These are phyloP conservation scores for Orchestia grillus DNA, from an alignment of 1,140 invertebrate genomes.

Conservation along the genomic window DNA sequence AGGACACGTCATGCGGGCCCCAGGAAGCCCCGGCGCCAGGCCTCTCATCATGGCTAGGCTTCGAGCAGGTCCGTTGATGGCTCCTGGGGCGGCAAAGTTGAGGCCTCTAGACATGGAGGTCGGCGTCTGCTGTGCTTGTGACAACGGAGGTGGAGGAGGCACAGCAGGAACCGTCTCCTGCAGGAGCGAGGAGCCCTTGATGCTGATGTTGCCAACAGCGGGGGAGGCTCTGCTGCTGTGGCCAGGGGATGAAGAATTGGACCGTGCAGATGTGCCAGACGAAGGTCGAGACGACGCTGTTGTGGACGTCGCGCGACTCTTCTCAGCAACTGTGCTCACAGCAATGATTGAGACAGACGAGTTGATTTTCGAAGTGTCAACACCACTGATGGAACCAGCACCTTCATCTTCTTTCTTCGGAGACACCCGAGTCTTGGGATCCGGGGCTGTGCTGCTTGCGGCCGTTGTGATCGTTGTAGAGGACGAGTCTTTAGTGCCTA, in stretches of 20 bases:
- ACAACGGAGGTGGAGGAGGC: constrained; percentile 35
- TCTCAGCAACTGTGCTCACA: constrained; percentile 26
- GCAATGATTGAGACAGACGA: constrained; percentile 30
- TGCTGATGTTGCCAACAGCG: constrained; percentile 24
- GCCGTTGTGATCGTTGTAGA: background rate
- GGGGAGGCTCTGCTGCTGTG: constrained; percentile 43
- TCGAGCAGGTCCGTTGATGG: constrained; percentile 3
- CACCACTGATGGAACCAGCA: background rate
- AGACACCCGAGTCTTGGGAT: background rate
- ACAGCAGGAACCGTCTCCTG: constrained; percentile 16
- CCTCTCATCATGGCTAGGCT: constrained; percentile 25
- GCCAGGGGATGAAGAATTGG: constrained; percentile 26
- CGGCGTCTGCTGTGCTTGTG: constrained; percentile 7
- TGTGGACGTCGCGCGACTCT: constrained; percentile 14
- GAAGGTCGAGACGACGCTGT: constrained; percentile 37
- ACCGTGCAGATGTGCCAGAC: constrained; percentile 35
- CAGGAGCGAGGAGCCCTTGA: constrained; percentile 34
- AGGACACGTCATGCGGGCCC: background rate
- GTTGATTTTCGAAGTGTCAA: constrained; percentile 23
- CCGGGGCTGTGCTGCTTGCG: background rate
- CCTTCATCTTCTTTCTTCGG: constrained; percentile 34
- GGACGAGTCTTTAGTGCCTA: background rate
- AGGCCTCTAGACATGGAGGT: background rate
- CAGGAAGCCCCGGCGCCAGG: constrained; percentile 5
- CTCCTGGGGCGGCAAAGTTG: constrained; percentile 19